phyloP scores from a whole-genome alignment of 2,888 invertebrate species.

The Lottia scabra region DNA sequence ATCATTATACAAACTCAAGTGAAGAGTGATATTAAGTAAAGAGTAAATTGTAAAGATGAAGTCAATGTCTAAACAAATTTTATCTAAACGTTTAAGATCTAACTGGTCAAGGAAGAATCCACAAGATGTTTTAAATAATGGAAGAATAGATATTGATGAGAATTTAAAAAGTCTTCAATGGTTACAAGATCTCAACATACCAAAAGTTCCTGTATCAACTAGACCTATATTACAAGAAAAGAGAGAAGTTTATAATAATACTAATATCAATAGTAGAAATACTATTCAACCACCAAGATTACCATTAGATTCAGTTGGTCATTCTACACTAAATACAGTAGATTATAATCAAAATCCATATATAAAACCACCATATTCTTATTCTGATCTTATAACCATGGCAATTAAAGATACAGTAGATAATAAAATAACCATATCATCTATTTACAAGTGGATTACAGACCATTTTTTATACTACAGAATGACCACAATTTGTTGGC shows the following conservation, averaged over 20 bases:
- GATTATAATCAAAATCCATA: neutral
- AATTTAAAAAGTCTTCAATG: neutral
- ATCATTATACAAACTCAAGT: too few species aligned
- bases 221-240: too few species aligned
- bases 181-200: neutral
- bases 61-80: neutral
- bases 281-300: too few species aligned
- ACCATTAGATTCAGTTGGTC: too few species aligned
- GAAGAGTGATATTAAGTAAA: too few species aligned
- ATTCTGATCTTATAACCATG: neutral
- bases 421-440: neutral
- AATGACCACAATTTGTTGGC: conserved; percentile 7
- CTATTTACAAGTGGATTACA: neutral
- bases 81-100: neutral
- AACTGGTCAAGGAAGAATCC: conserved; percentile 1
- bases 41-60: too few species aligned
- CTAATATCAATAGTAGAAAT: too few species aligned
- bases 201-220: too few species aligned
- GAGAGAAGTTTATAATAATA: too few species aligned
- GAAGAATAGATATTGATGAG: neutral
- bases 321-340: too few species aligned
- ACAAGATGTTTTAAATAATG: neutral
- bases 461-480: neutral
- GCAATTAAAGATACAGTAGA: neutral
- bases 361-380: neutral